Base-by-base conservation (phyloP, 2,888 invertebrate genomes). In the Plebejus anna region DNA sequence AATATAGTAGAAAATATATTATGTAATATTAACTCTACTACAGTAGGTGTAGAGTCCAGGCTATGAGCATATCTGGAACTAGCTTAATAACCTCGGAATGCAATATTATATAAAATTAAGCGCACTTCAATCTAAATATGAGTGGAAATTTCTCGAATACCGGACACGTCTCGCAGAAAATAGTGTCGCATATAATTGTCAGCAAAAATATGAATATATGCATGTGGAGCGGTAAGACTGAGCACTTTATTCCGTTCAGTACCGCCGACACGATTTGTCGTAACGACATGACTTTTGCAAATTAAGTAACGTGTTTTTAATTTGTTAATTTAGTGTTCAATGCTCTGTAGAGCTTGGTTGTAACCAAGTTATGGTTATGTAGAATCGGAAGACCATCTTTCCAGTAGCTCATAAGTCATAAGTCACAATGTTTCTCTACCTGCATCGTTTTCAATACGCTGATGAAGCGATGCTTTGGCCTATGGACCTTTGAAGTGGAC, bases 131-230 rank as follows among this genome's bases (percentile, higher is more conserved):
- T 76, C 76, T 77, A 71, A 76, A 80, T 76, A 78, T 78, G 73
- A 79, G 77, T 77, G 75, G 77, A 80, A 80, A 80, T 80, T 78
- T 77, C 77, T 59, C 75, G 78, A 75, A 78, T 75, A 77, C 79
- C 80, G 79, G 80, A 81, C 80, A 79, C 77, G 82, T 80, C 79
- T 78, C 77, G 79, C 78, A 79, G 79, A 82, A 84, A 84, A 85
- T 84, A 85, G 87, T 83, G 83, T 82, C 80, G 80, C 82, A 83
- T 84, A 80, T 83, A 82, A 83, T 83, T 84, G 84, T 84, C 84
- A 81, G 42, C 77, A 79, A 82, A 83, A 82, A 83, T 84, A 85
- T 82, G 83, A 86, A 86, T 84, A 84, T 86, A 88, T 88, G 86
- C 84, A 87, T 82, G 80, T 82, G 82, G 84, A 84, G 81, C 85